Evolutionary conservation across 2,888 invertebrate genomes (phyloP), one percentile per base, ranked within the genome.

Genomic region (Agrilus biguttatus): DNA sequence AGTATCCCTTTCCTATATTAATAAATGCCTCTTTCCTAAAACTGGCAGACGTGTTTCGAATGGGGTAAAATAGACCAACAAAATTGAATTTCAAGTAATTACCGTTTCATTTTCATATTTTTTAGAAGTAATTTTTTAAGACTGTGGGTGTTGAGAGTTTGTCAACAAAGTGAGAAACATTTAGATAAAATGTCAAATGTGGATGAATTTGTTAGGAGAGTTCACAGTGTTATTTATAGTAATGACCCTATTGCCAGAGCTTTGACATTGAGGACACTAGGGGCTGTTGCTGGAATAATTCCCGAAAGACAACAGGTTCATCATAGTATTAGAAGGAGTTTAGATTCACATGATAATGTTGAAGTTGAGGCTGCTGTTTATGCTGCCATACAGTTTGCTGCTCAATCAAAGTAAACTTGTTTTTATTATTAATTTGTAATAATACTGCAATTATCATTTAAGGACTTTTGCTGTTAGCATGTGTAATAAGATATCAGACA

Each of bases 191-290:
- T 97, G 50, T 71, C 95, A 21, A 96, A 92, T 61, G 87, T 95
- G 1, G 95, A 96, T 56, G 95, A 96, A 65, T 88, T 90, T 67
- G 78, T 95, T 5, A 74, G 88, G 38, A 72, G 93, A 53, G 83
- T 97, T 21, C 92, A 86, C 57, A 86, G 88, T 64, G 97, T 97
- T 1, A 84, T 91, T 54, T 92, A 96, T 65, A 92, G 95, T 7
- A 97, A 97, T 63, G 97, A 97, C 68, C 93, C 96, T 0, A 84
- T 95, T 7, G 96, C 96, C 0, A 75, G 96, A 55, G 90, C 95
- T 0, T 69, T 96, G 8, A 90, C 93, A 0, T 66, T 97, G 8
- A 73, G 88, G 49, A 91, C 91, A 0, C 70, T 96, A 28, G 95
- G 93, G 1, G 91, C 90, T 36, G 85, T 93, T 3, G 92, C 95